phyloP scores from a whole-genome alignment of 2,797 vertebrate species.

The Micropoecilia bifurca region DNA sequence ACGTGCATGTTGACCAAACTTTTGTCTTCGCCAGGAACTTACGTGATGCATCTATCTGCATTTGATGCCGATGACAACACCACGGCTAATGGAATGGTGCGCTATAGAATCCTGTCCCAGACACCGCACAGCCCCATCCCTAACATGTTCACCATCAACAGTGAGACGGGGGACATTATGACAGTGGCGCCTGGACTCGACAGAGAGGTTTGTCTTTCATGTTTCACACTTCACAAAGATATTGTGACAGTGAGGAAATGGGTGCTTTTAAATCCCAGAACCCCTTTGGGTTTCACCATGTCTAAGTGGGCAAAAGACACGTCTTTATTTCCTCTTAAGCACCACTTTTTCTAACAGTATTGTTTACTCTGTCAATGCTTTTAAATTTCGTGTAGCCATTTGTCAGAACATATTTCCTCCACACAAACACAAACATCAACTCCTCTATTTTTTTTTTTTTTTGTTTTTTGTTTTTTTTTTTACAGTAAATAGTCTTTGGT shows the following conservation, averaged over 20 bases:
- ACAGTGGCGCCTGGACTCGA: conserved; percentile 95
- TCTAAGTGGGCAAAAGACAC: conserved; percentile 7
- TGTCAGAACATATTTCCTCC: conserved; percentile 23
- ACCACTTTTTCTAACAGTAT: conserved; percentile 12
- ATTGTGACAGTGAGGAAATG: not conserved
- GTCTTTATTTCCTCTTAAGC: conserved; percentile 32
- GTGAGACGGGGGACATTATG: conserved; percentile 93
- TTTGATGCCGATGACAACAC: conserved; percentile 92
- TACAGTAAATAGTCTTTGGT: conserved; percentile 64
- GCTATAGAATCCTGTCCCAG: conserved; percentile 93
- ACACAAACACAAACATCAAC: conserved; percentile 8
- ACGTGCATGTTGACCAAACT: conserved; percentile 5
- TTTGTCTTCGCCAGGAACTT: conserved; percentile 84
- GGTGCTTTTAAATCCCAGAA: not conserved
- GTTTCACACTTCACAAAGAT: not conserved
- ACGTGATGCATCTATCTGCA: conserved; percentile 94
- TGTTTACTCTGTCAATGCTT: conserved; percentile 49
- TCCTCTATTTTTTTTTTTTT: not conserved
- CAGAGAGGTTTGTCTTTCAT: conserved; percentile 86
- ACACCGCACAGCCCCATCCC: conserved; percentile 93
- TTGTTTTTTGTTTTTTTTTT: conserved; percentile 27
- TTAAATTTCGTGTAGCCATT: conserved; percentile 44
- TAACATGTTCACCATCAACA: conserved; percentile 98
- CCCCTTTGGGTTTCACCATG: not conserved
- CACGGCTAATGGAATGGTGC: conserved; percentile 95